Base-by-base conservation (phyloP, 2,888 invertebrate species). In the Coleophora deauratella region DNA sequence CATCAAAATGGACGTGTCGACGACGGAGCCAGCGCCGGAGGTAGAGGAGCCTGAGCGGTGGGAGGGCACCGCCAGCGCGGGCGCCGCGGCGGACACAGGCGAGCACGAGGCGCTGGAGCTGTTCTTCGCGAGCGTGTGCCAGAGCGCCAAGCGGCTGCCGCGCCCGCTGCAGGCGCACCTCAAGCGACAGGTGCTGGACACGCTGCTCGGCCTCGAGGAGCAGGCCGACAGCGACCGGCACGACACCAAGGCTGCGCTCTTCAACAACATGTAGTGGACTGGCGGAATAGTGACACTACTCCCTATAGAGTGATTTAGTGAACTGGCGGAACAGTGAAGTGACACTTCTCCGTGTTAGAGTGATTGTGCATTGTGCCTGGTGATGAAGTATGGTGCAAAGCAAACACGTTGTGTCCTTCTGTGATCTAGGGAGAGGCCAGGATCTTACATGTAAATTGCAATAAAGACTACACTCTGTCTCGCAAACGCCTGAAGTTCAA, bases 91-190 rank as follows among this genome's bases (percentile, higher is more conserved):
- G 43, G 27, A 43, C 1, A 14, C 28, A 30, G 40, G 38, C 1
- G 74, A 67, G 36, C 56, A 68, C 15, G 78, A 78, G 40, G 66
- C 78, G 1, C 46, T 85, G 21, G 84, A 84, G 31, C 56, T 85
- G 52, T 85, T 82, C 66, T 85, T 85, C 49, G 82, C 84, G 10
- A 80, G 80, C 54, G 76, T 84, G 38, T 84, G 84, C 52, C 78
- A 78, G 51, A 79, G 80, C 56, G 65, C 74, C 30, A 71, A 69
- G 51, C 59, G 81, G 1, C 59, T 85, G 27, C 76, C 82, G 3
- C 51, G 58, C 31, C 62, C 55, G 33, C 54, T 59, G 39, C 81
- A 78, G 55, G 62, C 64, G 45, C 52, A 54, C 27, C 52, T 84
- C 13, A 82, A 84, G 52, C 59, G 70, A 27, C 72, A 72, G 33